phyloP scores from a whole-genome alignment of 2,797 vertebrate species.

The Numenius phaeopus region DNA sequence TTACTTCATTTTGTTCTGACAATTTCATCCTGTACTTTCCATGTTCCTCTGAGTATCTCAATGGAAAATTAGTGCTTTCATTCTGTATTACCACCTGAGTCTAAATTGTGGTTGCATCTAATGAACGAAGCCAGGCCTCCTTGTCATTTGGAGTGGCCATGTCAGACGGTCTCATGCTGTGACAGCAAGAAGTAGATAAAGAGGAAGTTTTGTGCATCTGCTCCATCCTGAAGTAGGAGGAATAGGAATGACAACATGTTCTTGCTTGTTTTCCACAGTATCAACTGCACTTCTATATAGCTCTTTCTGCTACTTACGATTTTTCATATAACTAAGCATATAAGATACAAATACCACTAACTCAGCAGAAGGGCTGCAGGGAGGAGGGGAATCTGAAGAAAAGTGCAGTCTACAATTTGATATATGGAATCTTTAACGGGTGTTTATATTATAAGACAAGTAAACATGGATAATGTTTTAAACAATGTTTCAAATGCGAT shows the following conservation, averaged over 20 bases:
- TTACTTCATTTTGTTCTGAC: not conserved
- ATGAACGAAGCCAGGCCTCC: not conserved
- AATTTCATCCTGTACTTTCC: not conserved
- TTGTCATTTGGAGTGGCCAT: not conserved
- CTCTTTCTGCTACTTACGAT: not conserved
- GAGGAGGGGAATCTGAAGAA: not conserved
- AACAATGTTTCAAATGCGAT: constrained; percentile 5
- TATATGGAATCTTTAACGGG: not conserved
- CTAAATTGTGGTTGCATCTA: not conserved
- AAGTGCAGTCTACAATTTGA: not conserved
- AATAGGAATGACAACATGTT: not conserved
- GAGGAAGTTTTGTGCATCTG: not conserved
- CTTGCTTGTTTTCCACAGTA: not conserved
- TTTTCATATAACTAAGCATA: not conserved
- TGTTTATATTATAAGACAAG: not conserved
- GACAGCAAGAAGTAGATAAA: not conserved
- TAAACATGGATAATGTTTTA: not conserved
- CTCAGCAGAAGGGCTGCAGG: rapidly evolving
- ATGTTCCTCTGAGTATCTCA: not conserved
- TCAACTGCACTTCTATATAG: not conserved
- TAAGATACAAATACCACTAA: not conserved
- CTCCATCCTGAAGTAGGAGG: not conserved
- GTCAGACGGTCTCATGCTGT: not conserved
- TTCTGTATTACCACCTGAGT: not conserved
- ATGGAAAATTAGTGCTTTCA: not conserved